phyloP scores from a whole-genome alignment of 1,140 invertebrate species.

The Homarus americanus region DNA sequence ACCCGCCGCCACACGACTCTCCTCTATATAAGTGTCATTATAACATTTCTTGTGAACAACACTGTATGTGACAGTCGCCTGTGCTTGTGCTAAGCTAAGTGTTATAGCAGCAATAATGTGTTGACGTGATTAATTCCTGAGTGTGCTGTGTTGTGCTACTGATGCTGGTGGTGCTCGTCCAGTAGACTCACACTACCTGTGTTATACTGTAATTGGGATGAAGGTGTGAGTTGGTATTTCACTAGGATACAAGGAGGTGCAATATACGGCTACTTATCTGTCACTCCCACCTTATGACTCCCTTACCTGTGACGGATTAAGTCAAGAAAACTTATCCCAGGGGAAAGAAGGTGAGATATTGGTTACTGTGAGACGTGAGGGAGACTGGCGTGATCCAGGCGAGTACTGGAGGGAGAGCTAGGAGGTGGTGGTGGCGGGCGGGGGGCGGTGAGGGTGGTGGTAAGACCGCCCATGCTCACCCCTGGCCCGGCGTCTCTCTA shows the following conservation, averaged over 20 bases:
- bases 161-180: not conserved
- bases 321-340: too few relatives aligned
- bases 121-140: not conserved
- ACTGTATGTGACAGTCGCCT: too few relatives aligned
- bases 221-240: too few relatives aligned
- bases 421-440: not conserved
- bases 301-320: too few relatives aligned
- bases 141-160: not conserved
- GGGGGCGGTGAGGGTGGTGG: conserved; percentile 26
- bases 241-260: too few relatives aligned
- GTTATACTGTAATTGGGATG: too few relatives aligned
- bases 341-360: too few relatives aligned
- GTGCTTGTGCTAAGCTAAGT: not conserved
- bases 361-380: not conserved
- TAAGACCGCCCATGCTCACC: conserved; percentile 48
- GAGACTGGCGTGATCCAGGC: not conserved
- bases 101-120: not conserved
- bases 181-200: not conserved
- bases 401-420: not conserved
- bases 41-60: not conserved
- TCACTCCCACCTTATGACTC: too few relatives aligned
- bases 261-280: too few relatives aligned
- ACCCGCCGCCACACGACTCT: not conserved
- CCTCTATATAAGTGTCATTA: not conserved
- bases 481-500: conserved; percentile 35